Base-by-base conservation (phyloP, 2,888 invertebrate species). In the Danaus chrysippus region DNA sequence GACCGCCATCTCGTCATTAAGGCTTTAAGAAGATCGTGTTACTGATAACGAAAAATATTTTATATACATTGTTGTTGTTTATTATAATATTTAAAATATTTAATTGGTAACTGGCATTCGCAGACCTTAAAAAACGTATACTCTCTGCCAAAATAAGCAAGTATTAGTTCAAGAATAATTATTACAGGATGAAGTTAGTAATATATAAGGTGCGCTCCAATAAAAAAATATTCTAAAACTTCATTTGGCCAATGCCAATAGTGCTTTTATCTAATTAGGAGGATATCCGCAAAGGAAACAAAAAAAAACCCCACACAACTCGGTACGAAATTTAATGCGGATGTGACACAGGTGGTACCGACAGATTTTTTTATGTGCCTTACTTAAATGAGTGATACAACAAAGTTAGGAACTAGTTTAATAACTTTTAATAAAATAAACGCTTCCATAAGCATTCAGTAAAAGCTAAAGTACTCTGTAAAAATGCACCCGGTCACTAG, bases 221-320 rank as follows among this genome's bases (percentile, higher is more conserved):
- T 23, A 34, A 34, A 34, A 34, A 34, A 34, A 34, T 5, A 34
- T 34, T 34, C 13, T 1, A n/a, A n/a, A 46, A 46, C n/a, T 13
- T 15, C n/a, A n/a, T 13, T 46, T 46, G n/a, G 46, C 13, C 9
- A 13, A n/a, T n/a, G 13, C 13, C 0, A 46, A n/a, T 9, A n/a
- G 0, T 17, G 11, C 10, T 10, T 17, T 17, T 8, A 10, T 49
- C 17, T 49, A 17, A 49, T 8, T 10, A 49, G 17, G 8, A 57
- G 57, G 57, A 57, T 57, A 57, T 57, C 57, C 57, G 57, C 34
- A 57, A 46, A 57, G 46, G 46, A 57, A 34, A 11, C 12, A n/a
- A 56, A 56, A 57, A 56, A 56, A 49, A 10, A 17, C 19, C 10
- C 10, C 46, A 34, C 17, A 17, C 49, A 49, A 15, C 10, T 46